Percentiles rank a stretch among this genome's conserved stretches.
Evolutionary conservation across 2,888 invertebrate genomes (phyloP).

Genomic region (Agrotis puta): DNA sequence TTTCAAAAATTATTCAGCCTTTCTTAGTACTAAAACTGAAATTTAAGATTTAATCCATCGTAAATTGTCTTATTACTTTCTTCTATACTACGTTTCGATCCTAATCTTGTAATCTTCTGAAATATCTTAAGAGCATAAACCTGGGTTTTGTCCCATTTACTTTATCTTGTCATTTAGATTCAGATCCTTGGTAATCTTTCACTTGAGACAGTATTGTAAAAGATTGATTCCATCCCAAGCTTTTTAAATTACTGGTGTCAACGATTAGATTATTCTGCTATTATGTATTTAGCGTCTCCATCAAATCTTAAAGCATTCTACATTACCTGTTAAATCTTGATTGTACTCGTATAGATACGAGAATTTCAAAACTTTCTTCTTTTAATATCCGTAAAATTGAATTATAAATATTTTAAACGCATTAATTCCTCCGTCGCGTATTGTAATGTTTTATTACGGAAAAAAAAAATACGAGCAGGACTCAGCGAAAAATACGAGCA

Average conservation of each 20-base stretch:
- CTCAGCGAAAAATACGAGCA: no score
- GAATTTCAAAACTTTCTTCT: background rate
- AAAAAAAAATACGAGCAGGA: no score
- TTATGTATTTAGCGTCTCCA: background rate
- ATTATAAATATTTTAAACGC: no score
- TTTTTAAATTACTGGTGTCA: background rate
- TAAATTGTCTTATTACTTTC: slow-evolving; percentile 40
- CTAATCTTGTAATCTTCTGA: slow-evolving; percentile 40
- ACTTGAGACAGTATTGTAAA: slow-evolving; percentile 7
- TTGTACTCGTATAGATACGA: background rate
- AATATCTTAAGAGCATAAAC: slow-evolving; percentile 14
- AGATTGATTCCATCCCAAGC: slow-evolving; percentile 17
- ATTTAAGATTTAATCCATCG: slow-evolving; percentile 38
- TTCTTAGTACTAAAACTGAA: slow-evolving; percentile 11
- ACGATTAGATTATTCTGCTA: background rate
- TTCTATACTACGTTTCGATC: slow-evolving; percentile 33
- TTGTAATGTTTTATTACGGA: no score
- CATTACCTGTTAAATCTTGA: background rate
- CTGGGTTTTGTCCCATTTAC: slow-evolving; percentile 33
- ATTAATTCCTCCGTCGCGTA: no score
- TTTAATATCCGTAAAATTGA: no score
- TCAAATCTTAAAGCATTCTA: background rate
- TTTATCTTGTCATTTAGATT: slow-evolving; percentile 35
- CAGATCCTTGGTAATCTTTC: slow-evolving; percentile 21
- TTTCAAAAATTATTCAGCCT: background rate